These are phyloP conservation scores for Halocaridina rubra DNA, from an alignment of 2,888 invertebrate genomes.

Conservation along the genomic window DNA sequence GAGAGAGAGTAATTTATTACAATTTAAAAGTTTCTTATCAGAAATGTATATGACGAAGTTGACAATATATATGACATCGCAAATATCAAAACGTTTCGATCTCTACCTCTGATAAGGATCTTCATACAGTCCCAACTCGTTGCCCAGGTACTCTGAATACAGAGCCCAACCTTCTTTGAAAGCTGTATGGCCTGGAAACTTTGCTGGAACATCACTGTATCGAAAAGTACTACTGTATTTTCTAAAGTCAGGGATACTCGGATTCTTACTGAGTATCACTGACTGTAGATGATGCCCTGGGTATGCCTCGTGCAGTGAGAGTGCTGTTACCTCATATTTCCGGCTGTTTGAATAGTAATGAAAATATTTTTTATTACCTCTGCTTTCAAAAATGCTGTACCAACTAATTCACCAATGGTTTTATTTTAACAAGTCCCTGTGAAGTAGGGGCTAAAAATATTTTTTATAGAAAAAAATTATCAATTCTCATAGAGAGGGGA, in stretches of 20 bases:
- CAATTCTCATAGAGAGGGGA: no score
- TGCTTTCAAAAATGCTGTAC: neutral
- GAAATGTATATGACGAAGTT: no score
- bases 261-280: constrained; percentile 44
- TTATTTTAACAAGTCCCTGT: no score
- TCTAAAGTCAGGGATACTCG: constrained; percentile 53
- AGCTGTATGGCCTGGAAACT: constrained; percentile 51
- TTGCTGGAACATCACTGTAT: constrained; percentile 47
- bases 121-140: constrained; percentile 67
- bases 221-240: constrained; percentile 32
- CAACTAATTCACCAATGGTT: neutral
- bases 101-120: constrained; percentile 65
- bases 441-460: no score
- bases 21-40: no score
- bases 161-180: constrained; percentile 67
- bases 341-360: constrained; percentile 64
- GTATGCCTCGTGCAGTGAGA: constrained; percentile 68
- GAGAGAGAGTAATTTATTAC: no score
- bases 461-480: no score
- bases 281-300: constrained; percentile 70
- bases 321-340: constrained; percentile 67
- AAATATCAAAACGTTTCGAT: no score
- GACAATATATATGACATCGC: no score
- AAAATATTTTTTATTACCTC: neutral
- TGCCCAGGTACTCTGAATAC: constrained; percentile 68